Evolutionary conservation across 2,888 invertebrate genomes (phyloP), one percentile per base, ranked within the genome.

Genomic region (Ophioninae sp.): DNA sequence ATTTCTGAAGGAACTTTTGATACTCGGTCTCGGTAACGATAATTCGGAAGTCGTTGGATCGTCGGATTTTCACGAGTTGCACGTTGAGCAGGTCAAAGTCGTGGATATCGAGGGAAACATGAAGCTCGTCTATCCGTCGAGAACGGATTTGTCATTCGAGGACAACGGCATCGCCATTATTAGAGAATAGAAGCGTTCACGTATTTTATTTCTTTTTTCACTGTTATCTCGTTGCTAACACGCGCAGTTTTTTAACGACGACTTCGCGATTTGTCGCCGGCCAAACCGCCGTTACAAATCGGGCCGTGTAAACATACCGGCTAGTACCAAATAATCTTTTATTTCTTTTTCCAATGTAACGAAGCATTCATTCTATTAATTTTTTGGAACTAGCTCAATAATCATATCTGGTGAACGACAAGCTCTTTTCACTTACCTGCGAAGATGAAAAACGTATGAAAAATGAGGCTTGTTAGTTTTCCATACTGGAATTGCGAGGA

Each of bases 101-200:
- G 94, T 96, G 0, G 96, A 97, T 86, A 91, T 90, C 56, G 95
- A 96, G 85, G 96, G 96, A 9, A 95, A 95, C 85, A 93, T 97
- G 86, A 96, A 96, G 90, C 94, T 95, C n/a, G 95, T 97, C 2
- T 97, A 96, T 92, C 97, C 97, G 0, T 96, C 97, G 0, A 94
- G 96, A 87, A 95, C 95, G 0, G 97, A 97, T 92, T 94, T 97
- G 76, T 91, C 93, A 0, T 95, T 93, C 87, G 94, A 95, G 74
- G 93, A 93, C n/a, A 87, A 87, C 76, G 85, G 82, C 23, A 84
- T 91, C 58, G 85, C 87, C 71, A 86, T 91, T 59, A 74, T 89
- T 58, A 85, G 91, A 74, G 89, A 91, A 64, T 91, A 88, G 85
- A 74, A 6, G 7, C 51, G 51, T 59, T 41, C 37, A 41, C 20